Conservation (phyloP, 2,888 invertebrate species). For the Acronicta leporina region DNA sequence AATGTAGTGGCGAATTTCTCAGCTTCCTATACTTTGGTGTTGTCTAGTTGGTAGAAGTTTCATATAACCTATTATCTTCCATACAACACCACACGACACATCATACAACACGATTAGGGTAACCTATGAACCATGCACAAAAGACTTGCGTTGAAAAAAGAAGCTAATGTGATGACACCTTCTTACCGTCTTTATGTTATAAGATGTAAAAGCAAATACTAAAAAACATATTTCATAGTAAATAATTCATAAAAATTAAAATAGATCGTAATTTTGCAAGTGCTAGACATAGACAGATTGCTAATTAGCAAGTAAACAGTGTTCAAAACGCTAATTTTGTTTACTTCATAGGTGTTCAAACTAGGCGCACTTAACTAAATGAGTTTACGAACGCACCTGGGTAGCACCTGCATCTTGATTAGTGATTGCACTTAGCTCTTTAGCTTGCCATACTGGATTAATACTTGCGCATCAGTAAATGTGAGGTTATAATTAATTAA, state of each 20-base stretch:
- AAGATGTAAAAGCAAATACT: too few species aligned
- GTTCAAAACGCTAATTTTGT: slow-evolving; percentile 66
- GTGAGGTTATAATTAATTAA: slow-evolving; percentile 82
- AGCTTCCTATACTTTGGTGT: too few species aligned
- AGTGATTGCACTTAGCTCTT: slow-evolving; percentile 80
- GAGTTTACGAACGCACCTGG: slow-evolving; percentile 76
- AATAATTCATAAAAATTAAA: slow-evolving; percentile 17
- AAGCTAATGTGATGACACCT: too few species aligned
- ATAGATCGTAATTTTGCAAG: slow-evolving; percentile 8
- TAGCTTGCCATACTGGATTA: slow-evolving; percentile 76
- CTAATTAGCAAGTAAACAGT: slow-evolving; percentile 57
- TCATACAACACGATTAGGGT: too few species aligned
- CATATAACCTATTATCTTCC: too few species aligned
- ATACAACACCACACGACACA: too few species aligned
- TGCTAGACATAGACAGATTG: slow-evolving; percentile 51
- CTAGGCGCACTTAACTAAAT: slow-evolving; percentile 75
- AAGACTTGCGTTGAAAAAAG: too few species aligned
- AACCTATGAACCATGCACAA: too few species aligned
- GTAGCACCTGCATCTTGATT: slow-evolving; percentile 85
- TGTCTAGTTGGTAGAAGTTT: too few species aligned
- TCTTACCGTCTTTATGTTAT: too few species aligned
- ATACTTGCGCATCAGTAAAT: slow-evolving; percentile 76
- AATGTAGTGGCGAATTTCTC: too few species aligned
- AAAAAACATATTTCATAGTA: not conserved
- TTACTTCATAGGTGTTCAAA: slow-evolving; percentile 63